Base-by-base conservation (phyloP, 2,797 vertebrate species). In the Coreius guichenoti region DNA sequence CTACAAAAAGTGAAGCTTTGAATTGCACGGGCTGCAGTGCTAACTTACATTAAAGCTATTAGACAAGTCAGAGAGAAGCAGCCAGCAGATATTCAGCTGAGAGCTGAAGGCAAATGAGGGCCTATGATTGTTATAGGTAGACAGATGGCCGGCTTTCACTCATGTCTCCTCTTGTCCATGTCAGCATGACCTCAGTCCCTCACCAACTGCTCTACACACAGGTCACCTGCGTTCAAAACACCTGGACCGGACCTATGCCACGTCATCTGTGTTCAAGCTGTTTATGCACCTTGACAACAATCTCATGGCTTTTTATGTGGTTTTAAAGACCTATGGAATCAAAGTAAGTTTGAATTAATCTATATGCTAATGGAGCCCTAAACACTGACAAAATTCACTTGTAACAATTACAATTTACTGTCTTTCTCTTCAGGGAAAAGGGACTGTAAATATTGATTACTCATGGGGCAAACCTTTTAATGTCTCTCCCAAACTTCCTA, bases 131-230 rank as follows among this genome's bases (percentile, higher is more conserved):
- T 79, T 81, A 74, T 58, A 86, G 68, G 23, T 29, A 36, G 58
- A 86, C 89, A 89, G 89, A 90, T 89, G 90, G 89, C 83, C 26
- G 26, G 43, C 65, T 83, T 84, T 80, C 49, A 58, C 81, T 65
- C 39, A 45, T 29, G 12, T 85, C 85, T 83, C 70, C 80, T 68
- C 86, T 80, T 85, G 85, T 80, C 54, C 80, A 9, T 85, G 87
- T 86, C 84, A 80, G 78, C 83, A 84, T 75, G 65, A 73, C 4
- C 84, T 77, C 68, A 74, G 73, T 75, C 67, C 21, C 51, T 85
- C 73, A 65, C 69, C 58, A 65, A 85, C 68, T 70, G 87, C 83
- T 81, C 73, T 72, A 79, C 72, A 86, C 29, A 65, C 69, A 84
- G 74, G 58, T 84, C 81, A 81, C 63, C 75, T 67, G 39, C 33